These are phyloP conservation scores for Dolichoris vasculosae DNA, from an alignment of 1,140 invertebrate species.

Conservation along the genomic window DNA sequence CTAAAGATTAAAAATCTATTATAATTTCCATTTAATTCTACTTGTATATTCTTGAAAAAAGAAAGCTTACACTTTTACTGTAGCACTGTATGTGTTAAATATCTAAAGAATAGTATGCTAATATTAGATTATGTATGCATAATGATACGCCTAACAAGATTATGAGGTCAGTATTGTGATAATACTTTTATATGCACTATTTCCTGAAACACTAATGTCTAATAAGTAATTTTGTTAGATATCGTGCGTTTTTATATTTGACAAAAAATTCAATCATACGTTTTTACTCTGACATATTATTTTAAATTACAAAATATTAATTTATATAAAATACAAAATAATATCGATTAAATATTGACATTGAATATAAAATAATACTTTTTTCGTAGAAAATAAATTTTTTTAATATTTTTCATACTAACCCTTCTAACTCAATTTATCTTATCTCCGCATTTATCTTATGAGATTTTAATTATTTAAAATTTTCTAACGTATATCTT, in stretches of 20 bases:
- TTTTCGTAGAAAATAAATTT: no score
- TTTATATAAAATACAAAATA: no score
- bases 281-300: neutral
- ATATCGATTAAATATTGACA: no score
- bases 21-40: neutral
- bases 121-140: constrained; percentile 19
- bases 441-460: neutral
- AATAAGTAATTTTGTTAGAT: neutral
- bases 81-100: neutral
- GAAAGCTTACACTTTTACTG: constrained; percentile 1
- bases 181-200: constrained; percentile 25
- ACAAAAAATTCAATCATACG: neutral
- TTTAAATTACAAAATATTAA: neutral
- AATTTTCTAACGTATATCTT: no score
- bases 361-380: no score
- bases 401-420: neutral
- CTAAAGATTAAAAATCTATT: constrained; percentile 6
- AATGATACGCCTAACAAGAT: constrained; percentile 12
- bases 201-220: neutral
- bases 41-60: neutral
- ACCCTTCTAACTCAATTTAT: neutral
- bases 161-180: neutral
- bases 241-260: neutral
- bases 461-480: neutral
- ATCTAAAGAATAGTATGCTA: constrained; percentile 12